Percentiles rank a stretch among this genome's conserved stretches.
Conservation (phyloP, 1,140 invertebrate genomes). For the Musca domestica region DNA sequence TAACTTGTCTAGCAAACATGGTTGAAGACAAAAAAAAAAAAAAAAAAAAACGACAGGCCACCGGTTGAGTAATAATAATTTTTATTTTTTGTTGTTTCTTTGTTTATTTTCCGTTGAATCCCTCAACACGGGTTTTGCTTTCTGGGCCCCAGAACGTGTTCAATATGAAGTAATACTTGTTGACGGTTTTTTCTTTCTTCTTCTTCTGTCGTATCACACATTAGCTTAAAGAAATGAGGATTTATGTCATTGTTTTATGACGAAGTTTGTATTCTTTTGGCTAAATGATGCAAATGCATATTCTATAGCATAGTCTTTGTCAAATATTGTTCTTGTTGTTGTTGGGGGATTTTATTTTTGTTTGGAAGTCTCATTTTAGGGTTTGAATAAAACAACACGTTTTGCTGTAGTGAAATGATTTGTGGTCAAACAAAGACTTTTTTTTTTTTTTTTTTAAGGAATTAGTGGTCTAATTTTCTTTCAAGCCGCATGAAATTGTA, state of each 20-base stretch:
- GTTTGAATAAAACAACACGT: conserved; percentile 2
- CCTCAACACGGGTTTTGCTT: not conserved
- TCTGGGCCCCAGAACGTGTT: not conserved
- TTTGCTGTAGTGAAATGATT: not conserved
- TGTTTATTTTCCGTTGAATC: not conserved
- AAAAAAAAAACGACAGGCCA: not conserved
- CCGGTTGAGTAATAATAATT: conserved; percentile 9
- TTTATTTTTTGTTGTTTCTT: too few relatives aligned
- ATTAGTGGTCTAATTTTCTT: too few relatives aligned
- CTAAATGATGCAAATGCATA: not conserved
- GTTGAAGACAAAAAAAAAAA: too few relatives aligned
- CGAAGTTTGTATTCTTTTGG: not conserved
- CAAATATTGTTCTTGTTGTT: not conserved
- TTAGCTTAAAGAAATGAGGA: not conserved
- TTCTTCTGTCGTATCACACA: not conserved
- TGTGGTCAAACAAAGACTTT: not conserved
- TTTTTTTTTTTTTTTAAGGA: not conserved
- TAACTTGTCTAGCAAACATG: too few relatives aligned
- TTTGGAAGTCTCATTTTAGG: not conserved
- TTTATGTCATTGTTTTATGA: conserved; percentile 4
- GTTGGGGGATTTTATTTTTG: not conserved
- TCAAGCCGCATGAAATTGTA: too few relatives aligned
- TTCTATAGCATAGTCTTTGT: not conserved
- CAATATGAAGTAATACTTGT: conserved; percentile 5
- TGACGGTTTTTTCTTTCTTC: not conserved